Base-by-base conservation (phyloP, 2,113 vertebrate genomes). In the Platichthys flesus region DNA sequence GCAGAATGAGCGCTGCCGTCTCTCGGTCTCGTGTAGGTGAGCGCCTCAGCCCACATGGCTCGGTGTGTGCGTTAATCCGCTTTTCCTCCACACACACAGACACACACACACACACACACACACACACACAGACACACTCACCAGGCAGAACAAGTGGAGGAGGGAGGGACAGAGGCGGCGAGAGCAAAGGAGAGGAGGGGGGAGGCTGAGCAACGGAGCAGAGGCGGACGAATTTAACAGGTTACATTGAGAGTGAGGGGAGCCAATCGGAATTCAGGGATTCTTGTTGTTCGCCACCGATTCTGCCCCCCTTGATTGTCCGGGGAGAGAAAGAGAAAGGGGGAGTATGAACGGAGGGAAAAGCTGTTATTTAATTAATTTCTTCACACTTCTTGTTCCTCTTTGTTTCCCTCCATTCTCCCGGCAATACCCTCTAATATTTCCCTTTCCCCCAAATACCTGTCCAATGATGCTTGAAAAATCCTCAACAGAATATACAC, bases 181-280 rank as follows among this genome's bases (percentile, higher is more conserved):
- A 61, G 56, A 71, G 51, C 23, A 20, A 20, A 58, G 61, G 20
- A 16, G 40, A 35, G 23, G 62, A 67, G 21, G 65, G 71, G 45
- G 64, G 15, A 45, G 76, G 79, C 52, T 35, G 69, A 21, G 75
- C 67, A 54, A 74, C 65, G 9, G 77, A 4, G 69, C 80, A 28
- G 68, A 24, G 76, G 83, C 54, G 81, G 74, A 75, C 78, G 79
- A 86, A 89, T 90, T 85, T 89, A 88, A 89, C 89, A 83, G 88
- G 90, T 87, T 85, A 82, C 87, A 75, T 52, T 71, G 69, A 81
- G 74, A 82, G 71, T 60, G 65, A 67, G 70, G 26, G 0, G 52
- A 82, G 63, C 88, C 91, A 91, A 91, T 91, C 73, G 59, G 65
- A 72, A 13, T 0, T 8, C 75, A 21, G 81, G 6, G 56, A 68